Percentiles rank a stretch among this genome's conserved stretches.
Conservation (phyloP, 2,797 vertebrate genomes). For the Hemibagrus guttatus region DNA sequence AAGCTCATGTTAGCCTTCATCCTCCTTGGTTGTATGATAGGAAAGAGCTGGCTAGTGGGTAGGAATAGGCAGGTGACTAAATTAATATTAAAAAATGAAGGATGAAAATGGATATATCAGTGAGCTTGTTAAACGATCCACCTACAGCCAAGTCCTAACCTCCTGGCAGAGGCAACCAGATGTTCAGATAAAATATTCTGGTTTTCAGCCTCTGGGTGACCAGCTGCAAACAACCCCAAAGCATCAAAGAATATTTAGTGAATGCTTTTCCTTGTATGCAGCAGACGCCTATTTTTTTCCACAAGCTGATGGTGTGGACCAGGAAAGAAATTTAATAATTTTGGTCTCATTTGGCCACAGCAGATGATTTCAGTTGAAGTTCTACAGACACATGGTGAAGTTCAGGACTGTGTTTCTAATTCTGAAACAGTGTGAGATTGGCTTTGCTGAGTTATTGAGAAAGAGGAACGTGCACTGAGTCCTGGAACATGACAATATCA, state of each 20-base stretch:
- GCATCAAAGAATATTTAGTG: background rate
- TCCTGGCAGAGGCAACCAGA: background rate
- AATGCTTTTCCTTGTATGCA: background rate
- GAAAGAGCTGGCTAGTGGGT: background rate
- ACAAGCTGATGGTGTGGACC: background rate
- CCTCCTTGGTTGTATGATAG: background rate
- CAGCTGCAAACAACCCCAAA: background rate
- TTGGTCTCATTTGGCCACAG: background rate
- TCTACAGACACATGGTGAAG: background rate
- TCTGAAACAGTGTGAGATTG: background rate
- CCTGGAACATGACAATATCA: conserved; percentile 59
- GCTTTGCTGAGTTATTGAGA: conserved; percentile 33
- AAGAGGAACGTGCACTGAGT: conserved; percentile 54
- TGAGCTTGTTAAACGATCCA: background rate
- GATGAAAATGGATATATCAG: background rate
- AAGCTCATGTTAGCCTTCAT: background rate
- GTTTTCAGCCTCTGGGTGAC: background rate
- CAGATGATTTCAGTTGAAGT: background rate
- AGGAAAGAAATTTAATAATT: background rate
- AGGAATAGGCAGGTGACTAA: background rate
- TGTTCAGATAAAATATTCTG: background rate
- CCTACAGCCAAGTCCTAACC: background rate
- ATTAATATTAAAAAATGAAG: background rate
- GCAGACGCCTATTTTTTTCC: background rate
- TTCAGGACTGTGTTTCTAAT: background rate